A percentile compares a stretch with the other conserved stretches of the same genome.
Conservation (phyloP, 2,888 invertebrate species). For the Galerucella calmariensis region DNA sequence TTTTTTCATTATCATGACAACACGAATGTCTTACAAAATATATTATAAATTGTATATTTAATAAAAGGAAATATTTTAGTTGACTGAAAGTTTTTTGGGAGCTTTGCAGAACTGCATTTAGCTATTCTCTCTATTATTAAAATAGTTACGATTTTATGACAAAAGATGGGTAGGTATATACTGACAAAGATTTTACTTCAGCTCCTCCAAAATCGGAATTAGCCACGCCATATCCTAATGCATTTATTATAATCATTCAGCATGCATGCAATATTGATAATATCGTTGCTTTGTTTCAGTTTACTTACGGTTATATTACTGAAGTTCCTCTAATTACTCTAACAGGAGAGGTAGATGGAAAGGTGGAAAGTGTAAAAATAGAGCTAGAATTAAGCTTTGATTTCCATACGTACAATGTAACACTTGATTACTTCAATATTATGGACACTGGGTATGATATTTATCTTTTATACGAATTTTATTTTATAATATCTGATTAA, state of each 20-base stretch:
- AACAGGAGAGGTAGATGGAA: slow-evolving; percentile 33
- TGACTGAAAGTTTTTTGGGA: too few relatives aligned
- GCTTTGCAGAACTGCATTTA: too few relatives aligned
- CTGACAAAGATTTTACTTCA: too few relatives aligned
- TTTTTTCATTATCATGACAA: too few relatives aligned
- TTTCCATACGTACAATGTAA: slow-evolving; percentile 26
- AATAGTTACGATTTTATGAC: too few relatives aligned
- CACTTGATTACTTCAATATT: slow-evolving; percentile 35
- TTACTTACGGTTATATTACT: slow-evolving; percentile 34
- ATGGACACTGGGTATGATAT: slow-evolving; percentile 37
- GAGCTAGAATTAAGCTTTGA: slow-evolving; percentile 28
- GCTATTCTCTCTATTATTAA: too few relatives aligned
- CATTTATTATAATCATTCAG: background rate
- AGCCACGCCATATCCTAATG: background rate
- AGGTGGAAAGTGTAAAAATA: slow-evolving; percentile 31
- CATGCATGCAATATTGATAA: background rate
- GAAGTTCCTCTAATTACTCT: slow-evolving; percentile 26
- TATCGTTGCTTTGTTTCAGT: slow-evolving; percentile 31
- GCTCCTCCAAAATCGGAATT: too few relatives aligned
- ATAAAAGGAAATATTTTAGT: too few relatives aligned
- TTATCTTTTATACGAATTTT: background rate
- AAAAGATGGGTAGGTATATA: too few relatives aligned
- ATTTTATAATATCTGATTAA: background rate
- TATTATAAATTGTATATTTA: too few relatives aligned
- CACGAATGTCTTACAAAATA: too few relatives aligned